Base-by-base conservation (phyloP, 2,888 invertebrate genomes). In the Euproctis similis region DNA sequence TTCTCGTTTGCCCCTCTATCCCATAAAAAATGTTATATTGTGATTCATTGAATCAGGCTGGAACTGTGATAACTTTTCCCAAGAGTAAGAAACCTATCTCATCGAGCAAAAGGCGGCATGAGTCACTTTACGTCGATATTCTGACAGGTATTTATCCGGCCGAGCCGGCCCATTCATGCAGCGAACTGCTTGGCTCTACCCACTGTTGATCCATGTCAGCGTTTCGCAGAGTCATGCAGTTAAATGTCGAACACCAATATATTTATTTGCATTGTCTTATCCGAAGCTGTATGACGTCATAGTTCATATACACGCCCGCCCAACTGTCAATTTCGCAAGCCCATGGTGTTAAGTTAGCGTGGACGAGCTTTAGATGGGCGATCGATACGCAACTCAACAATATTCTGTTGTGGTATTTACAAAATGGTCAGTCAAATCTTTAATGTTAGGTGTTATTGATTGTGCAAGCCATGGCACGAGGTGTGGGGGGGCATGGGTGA, bases 261-360 rank as follows among this genome's bases (percentile, higher is more conserved):
- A 72, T 68, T n/a, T 74, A 65, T 74, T 70, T 73, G 69, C 64
- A 70, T 75, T 74, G 73, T 74, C 67, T 76, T 71, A 68, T 55
- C 57, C 35, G 46, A 22, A 18, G 14, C 14, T 13, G 42, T 58
- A 59, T 72, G 70, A 72, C 67, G 77, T 72, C 76, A 78, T 74
- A 74, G 78, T 70, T 71, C 70, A 75, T 56, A 67, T 64, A 57
- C 70, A 71, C 64, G 68, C 66, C 62, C 55, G 66, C 57, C 47
- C n/a, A n/a, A 42, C 50, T 47, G 53, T 58, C 52, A 46, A 42
- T 77, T 74, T 78, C 59, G 71, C 75, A 77, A 78, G 42, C 42
- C 51, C 57, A 68, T 56, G 53, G 62, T n/a, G n/a, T n/a, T n/a
- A 59, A 52, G 50, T 46, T 49, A 40, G 43, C 31, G 41, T 24